Evolutionary conservation across 2,113 vertebrate species (phyloP).

Genomic region (Guaruba guarouba): DNA sequence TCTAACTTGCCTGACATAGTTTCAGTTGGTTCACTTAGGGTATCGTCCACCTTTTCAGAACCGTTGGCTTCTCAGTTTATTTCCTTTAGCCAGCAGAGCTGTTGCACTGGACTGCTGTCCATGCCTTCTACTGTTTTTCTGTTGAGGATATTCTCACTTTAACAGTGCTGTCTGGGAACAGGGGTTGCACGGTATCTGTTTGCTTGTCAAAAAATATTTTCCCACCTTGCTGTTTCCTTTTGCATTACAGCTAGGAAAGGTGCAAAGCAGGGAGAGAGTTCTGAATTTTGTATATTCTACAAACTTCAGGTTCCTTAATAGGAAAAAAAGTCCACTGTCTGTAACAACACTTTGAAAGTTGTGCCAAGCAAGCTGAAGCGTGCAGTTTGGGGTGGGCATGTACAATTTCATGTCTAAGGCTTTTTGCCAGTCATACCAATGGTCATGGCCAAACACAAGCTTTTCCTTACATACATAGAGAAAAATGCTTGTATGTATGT

Average conservation of each 20-base stretch:
- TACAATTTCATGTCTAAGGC: background rate
- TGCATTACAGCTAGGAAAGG: background rate
- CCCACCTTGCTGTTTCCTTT: background rate
- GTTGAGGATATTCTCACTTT: background rate
- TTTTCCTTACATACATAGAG: background rate
- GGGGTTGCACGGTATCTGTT: background rate
- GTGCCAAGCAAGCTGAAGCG: background rate
- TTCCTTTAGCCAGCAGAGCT: background rate
- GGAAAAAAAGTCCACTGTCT: background rate
- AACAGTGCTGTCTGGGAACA: fast-evolving
- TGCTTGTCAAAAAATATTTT: background rate
- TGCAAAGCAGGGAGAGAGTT: background rate
- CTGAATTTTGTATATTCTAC: background rate
- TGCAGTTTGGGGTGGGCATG: background rate
- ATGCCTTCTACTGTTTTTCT: background rate
- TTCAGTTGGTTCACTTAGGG: background rate
- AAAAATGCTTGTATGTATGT: background rate
- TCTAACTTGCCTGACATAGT: background rate
- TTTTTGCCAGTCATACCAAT: background rate
- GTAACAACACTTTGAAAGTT: background rate
- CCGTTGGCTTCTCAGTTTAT: background rate
- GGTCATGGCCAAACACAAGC: background rate
- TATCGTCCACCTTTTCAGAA: background rate
- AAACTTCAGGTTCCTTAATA: background rate
- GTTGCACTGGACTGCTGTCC: background rate